These are phyloP conservation scores for Caenorhabditis auriculariae DNA, from an alignment of 2,888 invertebrate genomes.

Conservation along the genomic window DNA sequence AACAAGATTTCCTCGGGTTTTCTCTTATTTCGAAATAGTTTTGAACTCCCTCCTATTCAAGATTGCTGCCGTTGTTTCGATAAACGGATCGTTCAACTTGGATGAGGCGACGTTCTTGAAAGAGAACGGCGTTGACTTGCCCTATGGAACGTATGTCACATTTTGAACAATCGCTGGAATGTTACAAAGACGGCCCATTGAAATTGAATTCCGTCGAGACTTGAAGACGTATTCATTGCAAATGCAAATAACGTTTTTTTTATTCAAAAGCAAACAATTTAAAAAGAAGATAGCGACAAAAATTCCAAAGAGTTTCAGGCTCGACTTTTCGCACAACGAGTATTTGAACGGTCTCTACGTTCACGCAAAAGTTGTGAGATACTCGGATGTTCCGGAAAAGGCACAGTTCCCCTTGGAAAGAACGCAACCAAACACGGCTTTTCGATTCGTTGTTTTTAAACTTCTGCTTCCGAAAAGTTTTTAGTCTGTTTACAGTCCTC, in stretches of 20 bases:
- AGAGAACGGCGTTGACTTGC: conserved; percentile 4
- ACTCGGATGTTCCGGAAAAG: conserved; percentile 2
- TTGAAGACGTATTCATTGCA: background rate
- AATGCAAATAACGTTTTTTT: background rate
- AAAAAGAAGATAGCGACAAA: conserved; percentile 7
- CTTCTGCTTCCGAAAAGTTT: background rate
- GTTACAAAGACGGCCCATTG: too few relatives aligned
- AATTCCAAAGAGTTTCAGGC: background rate
- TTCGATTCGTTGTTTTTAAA: conserved; percentile 17
- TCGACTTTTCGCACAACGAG: too few relatives aligned
- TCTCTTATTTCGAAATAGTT: too few relatives aligned
- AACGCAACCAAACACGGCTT: conserved; percentile 5
- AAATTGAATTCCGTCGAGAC: background rate
- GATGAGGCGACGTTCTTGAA: conserved; percentile 10
- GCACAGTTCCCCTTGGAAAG: conserved; percentile 7
- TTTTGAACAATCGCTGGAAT: background rate
- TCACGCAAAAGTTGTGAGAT: background rate
- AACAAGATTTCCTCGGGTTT: conserved; percentile 11
- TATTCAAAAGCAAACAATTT: conserved; percentile 10
- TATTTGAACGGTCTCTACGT: too few relatives aligned
- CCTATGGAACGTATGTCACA: conserved; percentile 5
- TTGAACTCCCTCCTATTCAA: too few relatives aligned
- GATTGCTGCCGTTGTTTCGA: conserved; percentile 19
- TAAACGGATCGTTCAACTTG: conserved; percentile 15
- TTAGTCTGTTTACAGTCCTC: conserved; percentile 9